Evolutionary conservation across 1,140 invertebrate genomes (phyloP).

Genomic region (Holotrichia oblita): DNA sequence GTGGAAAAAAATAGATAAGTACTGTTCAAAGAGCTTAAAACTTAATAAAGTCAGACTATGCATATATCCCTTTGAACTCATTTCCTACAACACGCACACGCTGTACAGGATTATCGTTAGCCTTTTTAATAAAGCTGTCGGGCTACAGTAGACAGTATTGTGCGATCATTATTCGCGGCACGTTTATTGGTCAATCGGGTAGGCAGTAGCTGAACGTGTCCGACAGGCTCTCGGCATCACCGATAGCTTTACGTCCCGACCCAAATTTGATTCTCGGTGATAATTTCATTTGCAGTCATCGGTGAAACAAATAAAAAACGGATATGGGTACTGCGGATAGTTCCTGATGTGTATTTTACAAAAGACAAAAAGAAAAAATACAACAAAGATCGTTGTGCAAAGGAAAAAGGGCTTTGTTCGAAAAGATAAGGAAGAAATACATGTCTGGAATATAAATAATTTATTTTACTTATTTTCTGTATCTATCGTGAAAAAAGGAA

Average conservation of each 20-base stretch:
- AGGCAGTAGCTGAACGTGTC: constrained; percentile 20
- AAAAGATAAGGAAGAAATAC: not conserved
- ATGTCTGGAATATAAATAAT: constrained; percentile 31
- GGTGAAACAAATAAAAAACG: constrained; percentile 36
- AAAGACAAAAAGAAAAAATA: not conserved
- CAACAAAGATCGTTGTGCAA: constrained; percentile 9
- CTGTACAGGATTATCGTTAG: constrained; percentile 28
- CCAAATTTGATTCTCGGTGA: constrained; percentile 35
- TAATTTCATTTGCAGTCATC: constrained; percentile 35
- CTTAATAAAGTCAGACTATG: constrained; percentile 11
- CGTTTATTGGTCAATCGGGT: constrained; percentile 34
- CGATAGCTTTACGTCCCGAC: constrained; percentile 30
- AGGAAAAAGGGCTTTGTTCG: constrained; percentile 14
- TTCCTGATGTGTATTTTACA: constrained; percentile 22
- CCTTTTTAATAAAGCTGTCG: constrained; percentile 31
- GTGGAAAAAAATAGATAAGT: not conserved
- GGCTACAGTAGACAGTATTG: constrained; percentile 8
- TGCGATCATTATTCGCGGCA: constrained; percentile 26
- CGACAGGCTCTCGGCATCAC: constrained; percentile 2
- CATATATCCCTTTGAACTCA: constrained; percentile 16
- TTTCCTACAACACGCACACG: constrained; percentile 17
- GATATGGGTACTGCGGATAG: constrained; percentile 27
- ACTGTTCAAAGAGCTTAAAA: not conserved
- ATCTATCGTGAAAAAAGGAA: not conserved
- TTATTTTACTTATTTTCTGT: constrained; percentile 5